phyloP scores from a whole-genome alignment of 2,888 invertebrate species.

The Gasteruption jaculator region DNA sequence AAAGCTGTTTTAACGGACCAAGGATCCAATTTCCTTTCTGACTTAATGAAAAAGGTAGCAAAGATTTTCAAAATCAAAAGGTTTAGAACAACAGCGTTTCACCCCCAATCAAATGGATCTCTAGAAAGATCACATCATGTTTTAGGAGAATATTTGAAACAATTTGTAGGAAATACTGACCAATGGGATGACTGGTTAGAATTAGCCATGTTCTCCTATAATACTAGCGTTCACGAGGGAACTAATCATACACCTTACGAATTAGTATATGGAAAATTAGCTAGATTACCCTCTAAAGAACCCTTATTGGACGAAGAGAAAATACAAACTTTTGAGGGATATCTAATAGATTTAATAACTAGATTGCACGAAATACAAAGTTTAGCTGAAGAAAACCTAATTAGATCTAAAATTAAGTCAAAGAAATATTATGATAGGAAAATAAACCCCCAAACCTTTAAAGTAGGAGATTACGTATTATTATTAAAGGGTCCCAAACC shows the following conservation, averaged over 20 bases:
- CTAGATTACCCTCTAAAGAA: no score
- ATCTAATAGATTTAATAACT: slow-evolving; percentile 12
- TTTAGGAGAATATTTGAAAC: slow-evolving; percentile 21
- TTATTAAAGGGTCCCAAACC: slow-evolving; percentile 15
- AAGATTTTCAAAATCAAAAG: slow-evolving; percentile 24
- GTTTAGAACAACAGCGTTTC: slow-evolving; percentile 18
- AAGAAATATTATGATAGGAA: slow-evolving; percentile 19
- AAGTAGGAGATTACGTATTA: slow-evolving; percentile 19
- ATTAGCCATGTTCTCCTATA: slow-evolving; percentile 20
- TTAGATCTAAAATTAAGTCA: slow-evolving; percentile 16
- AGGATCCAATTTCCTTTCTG: slow-evolving; percentile 25
- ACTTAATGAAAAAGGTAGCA: slow-evolving; percentile 18
- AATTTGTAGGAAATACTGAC: slow-evolving; percentile 14
- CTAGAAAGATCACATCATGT: slow-evolving; percentile 19
- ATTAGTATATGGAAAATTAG: slow-evolving; percentile 17
- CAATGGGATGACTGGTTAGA: slow-evolving; percentile 25
- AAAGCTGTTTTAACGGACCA: slow-evolving; percentile 25
- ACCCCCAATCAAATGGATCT: slow-evolving; percentile 18
- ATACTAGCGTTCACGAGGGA: slow-evolving; percentile 18
- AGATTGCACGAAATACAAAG: slow-evolving; percentile 11
- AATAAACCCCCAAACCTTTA: slow-evolving; percentile 14
- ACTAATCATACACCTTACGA: slow-evolving; percentile 21
- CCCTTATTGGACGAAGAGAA: no score
- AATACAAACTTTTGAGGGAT: slow-evolving; percentile 12
- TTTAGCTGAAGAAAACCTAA: slow-evolving; percentile 15